Evolutionary conservation across 1,140 invertebrate species (phyloP).

Genomic region (Harlomillsia oculata): DNA sequence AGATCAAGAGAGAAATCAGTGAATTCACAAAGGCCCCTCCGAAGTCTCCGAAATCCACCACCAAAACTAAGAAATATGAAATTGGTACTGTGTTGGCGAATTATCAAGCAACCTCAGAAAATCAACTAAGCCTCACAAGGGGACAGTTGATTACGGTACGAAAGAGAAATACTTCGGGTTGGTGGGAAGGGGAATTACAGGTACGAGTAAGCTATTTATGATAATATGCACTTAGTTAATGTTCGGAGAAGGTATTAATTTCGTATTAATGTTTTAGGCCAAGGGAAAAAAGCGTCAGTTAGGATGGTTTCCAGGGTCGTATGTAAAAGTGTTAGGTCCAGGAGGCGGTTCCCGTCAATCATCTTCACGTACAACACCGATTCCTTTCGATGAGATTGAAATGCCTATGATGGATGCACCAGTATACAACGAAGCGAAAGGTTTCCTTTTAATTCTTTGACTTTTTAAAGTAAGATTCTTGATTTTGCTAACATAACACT

Average conservation of each 20-base stretch:
- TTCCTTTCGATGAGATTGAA: constrained; percentile 32
- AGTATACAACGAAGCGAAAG: constrained; percentile 26
- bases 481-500: too few species aligned
- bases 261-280: constrained; percentile 47
- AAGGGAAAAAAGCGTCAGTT: constrained; percentile 90
- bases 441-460: constrained; percentile 3
- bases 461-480: not conserved
- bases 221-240: too few species aligned
- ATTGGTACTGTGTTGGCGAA: constrained; percentile 80
- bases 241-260: too few species aligned
- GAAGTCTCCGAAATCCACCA: constrained; percentile 31
- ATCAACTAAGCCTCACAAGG: constrained; percentile 77
- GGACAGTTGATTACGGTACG: constrained; percentile 93
- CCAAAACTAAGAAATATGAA: constrained; percentile 63
- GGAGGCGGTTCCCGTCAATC: constrained; percentile 38
- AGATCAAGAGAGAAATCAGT: constrained; percentile 35
- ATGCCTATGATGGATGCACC: constrained; percentile 27
- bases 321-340: constrained; percentile 68
- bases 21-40: constrained; percentile 28
- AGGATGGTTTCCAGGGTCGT: constrained; percentile 95
- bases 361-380: constrained; percentile 36
- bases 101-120: constrained; percentile 75
- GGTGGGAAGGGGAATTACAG: constrained; percentile 99
- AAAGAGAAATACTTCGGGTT: constrained; percentile 90
- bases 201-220: constrained; percentile 43